Percentiles rank a stretch among this genome's conserved stretches.
These are phyloP conservation scores for Stenurella melanura DNA, from an alignment of 2,888 invertebrate species.

Conservation along the genomic window DNA sequence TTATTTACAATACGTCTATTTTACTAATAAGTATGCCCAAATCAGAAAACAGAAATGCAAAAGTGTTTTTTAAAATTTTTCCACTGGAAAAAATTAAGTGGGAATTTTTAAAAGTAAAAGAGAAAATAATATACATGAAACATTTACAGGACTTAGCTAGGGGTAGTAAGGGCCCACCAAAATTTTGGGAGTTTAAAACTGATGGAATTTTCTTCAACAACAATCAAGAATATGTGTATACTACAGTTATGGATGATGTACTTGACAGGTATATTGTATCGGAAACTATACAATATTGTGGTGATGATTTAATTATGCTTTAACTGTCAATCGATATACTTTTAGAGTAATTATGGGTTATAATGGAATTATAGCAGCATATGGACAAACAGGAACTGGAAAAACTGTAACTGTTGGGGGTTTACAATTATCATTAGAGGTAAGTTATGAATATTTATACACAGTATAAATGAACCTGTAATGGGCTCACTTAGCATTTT, in stretches of 20 bases:
- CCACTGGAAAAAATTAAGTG: conserved; percentile 64
- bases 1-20: background rate
- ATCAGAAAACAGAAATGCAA: conserved; percentile 53
- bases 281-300: background rate
- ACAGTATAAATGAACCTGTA: too few relatives aligned
- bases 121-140: conserved; percentile 69
- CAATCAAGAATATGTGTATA: conserved; percentile 69
- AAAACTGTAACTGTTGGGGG: conserved; percentile 69
- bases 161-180: conserved; percentile 57
- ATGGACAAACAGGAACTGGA: conserved; percentile 73
- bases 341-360: conserved; percentile 54
- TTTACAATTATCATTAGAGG: conserved; percentile 58
- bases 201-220: conserved; percentile 71
- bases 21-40: conserved; percentile 20
- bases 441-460: conserved; percentile 18
- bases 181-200: conserved; percentile 70
- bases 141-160: conserved; percentile 66
- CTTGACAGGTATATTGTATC: conserved; percentile 68
- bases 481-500: too few relatives aligned
- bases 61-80: conserved; percentile 66
- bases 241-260: conserved; percentile 64
- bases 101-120: conserved; percentile 67
- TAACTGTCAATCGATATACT: background rate
- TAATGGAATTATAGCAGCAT: conserved; percentile 69
- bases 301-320: background rate